phyloP scores from a whole-genome alignment of 2,113 vertebrate genomes.

The Pituophis catenifer region DNA sequence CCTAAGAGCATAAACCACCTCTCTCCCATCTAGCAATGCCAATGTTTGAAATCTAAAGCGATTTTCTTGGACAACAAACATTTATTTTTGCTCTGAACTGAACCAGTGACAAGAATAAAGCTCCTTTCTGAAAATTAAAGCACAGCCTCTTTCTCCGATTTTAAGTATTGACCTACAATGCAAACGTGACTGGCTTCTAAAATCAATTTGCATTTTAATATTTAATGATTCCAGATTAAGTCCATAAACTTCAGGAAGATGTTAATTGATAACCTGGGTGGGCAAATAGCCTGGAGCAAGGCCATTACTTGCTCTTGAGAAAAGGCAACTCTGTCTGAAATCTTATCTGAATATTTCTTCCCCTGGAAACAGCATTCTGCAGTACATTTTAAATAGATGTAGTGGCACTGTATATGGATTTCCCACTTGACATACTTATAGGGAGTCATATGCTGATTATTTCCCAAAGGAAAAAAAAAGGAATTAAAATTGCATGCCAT shows the following conservation, averaged over 20 bases:
- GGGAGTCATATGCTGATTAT: background rate
- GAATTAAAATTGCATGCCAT: background rate
- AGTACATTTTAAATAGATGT: background rate
- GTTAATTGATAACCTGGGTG: slow-evolving; percentile 34
- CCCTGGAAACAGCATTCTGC: background rate
- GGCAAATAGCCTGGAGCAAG: slow-evolving; percentile 42
- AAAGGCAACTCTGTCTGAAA: slow-evolving; percentile 16
- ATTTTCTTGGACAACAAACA: background rate
- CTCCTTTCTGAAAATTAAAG: slow-evolving; percentile 54
- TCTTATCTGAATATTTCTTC: background rate
- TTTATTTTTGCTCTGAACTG: slow-evolving; percentile 20
- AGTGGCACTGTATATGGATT: background rate
- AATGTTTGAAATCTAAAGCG: background rate
- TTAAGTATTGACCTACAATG: slow-evolving; percentile 58
- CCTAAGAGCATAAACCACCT: background rate
- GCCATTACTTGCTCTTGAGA: background rate
- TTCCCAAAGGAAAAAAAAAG: background rate
- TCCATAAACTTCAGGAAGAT: slow-evolving; percentile 45
- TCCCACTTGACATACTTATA: slow-evolving; percentile 13
- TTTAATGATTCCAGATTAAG: slow-evolving; percentile 59
- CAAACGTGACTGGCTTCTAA: slow-evolving; percentile 45
- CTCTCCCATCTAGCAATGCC: background rate
- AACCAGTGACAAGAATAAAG: slow-evolving; percentile 53
- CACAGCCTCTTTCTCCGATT: slow-evolving; percentile 36
- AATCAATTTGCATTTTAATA: slow-evolving; percentile 62